Conservation (phyloP, 2,888 invertebrate genomes). For the Drosophila monieri region DNA sequence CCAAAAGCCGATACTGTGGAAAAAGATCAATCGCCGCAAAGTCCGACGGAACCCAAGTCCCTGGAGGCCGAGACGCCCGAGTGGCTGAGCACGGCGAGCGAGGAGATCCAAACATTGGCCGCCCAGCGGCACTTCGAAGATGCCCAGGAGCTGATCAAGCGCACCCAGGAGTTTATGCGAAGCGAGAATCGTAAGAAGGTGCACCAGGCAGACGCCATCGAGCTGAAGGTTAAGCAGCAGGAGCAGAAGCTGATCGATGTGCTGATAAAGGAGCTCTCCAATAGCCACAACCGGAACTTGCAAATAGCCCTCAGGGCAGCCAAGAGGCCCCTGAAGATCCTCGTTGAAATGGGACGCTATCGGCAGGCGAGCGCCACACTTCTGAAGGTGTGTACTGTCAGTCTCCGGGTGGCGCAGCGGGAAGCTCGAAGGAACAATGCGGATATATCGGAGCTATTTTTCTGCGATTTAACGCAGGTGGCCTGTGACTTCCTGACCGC, state of each 20-base stretch:
- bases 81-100: slow-evolving; percentile 95
- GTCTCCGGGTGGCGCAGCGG: slow-evolving; percentile 82
- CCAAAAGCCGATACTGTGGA: slow-evolving; percentile 57
- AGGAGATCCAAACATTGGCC: slow-evolving; percentile 97
- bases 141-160: slow-evolving; percentile 92
- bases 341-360: slow-evolving; percentile 85
- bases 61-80: slow-evolving; percentile 86
- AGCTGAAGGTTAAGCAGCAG: slow-evolving; percentile 87
- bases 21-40: slow-evolving; percentile 42
- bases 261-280: slow-evolving; percentile 94
- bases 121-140: slow-evolving; percentile 98
- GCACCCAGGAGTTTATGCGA: slow-evolving; percentile 86
- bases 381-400: slow-evolving; percentile 82
- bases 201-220: slow-evolving; percentile 73
- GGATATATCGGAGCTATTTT: slow-evolving; percentile 87
- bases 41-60: slow-evolving; percentile 71
- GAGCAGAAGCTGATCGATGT: slow-evolving; percentile 93
- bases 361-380: slow-evolving; percentile 84
- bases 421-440: slow-evolving; percentile 83
- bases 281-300: slow-evolving; percentile 94
- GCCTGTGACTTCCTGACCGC: slow-evolving; percentile 90
- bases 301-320: slow-evolving; percentile 95
- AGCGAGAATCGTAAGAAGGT: slow-evolving; percentile 76
- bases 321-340: slow-evolving; percentile 91
- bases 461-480: slow-evolving; percentile 88